Evolutionary conservation across 1,140 invertebrate genomes (phyloP), one percentile per base, ranked within the genome.

Genomic region (Pollicipes pollicipes): DNA sequence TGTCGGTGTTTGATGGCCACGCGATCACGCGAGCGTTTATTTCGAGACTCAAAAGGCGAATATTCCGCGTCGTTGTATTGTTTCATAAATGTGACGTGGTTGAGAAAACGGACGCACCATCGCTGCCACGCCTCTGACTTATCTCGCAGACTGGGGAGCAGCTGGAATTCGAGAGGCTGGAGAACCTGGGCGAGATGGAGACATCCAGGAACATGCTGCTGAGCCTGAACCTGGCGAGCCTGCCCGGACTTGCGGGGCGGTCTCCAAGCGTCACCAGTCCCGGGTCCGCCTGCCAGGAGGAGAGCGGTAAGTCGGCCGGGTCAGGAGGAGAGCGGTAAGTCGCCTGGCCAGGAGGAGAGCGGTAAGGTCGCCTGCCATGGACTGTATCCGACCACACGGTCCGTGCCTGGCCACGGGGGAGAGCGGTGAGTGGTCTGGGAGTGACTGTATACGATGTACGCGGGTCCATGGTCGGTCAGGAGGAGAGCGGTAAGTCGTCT

Each of bases 291-390:
- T 21, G 2, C 45, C 45, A 10, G 45, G 45, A 58, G 17, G 45
- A 58, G 3, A 58, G 45, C 45, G 45, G 45, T 58, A 24, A 58
- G 45, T 58, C n/a, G n/a, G 28, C 37, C 68, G 8, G 26, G 45
- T 35, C 35, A 68, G 70, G 70, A 24, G 27, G 37, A 26, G 30
- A 27, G n/a, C n/a, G n/a, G 70, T 66, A 21, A 73, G 85, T 76
- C 30, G 28, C 37, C 68, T 10, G 26, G 45, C 45, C 35, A 68
- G 70, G 70, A 24, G 27, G 37, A 26, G 30, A 27, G n/a, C n/a
- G n/a, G 70, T 66, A 21, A 30, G 27, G 64, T 10, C 17, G n/a
- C 30, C n/a, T 28, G 27, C 29, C 64, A 17, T 24, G 4, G 26
- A 37, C 66, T 71, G 28, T 64, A 16, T 68, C 27, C 29, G 30